These are phyloP conservation scores for Sinocyclocheilus anophthalmus DNA, from an alignment of 2,113 vertebrate species.

Conservation along the genomic window DNA sequence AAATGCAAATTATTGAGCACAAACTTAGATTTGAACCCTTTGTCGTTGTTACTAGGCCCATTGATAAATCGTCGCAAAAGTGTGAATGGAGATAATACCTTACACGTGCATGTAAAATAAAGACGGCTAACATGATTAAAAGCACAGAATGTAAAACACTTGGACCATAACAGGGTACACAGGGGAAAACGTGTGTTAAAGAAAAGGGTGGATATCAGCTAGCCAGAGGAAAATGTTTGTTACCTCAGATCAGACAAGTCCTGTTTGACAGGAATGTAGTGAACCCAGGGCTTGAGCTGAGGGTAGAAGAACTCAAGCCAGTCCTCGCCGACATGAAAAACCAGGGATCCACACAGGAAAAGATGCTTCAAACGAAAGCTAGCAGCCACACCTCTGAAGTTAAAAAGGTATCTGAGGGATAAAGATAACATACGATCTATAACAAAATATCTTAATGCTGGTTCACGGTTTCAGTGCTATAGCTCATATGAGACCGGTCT, in stretches of 20 bases:
- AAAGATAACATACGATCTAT: neutral
- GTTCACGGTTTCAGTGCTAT: neutral
- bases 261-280: slow-evolving; percentile 90
- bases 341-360: slow-evolving; percentile 92
- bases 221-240: slow-evolving; percentile 22
- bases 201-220: neutral
- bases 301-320: slow-evolving; percentile 97
- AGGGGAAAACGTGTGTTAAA: neutral
- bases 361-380: slow-evolving; percentile 98
- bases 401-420: slow-evolving; percentile 87
- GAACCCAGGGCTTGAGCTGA: slow-evolving; percentile 93
- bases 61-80: neutral
- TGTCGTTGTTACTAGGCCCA: neutral
- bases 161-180: neutral
- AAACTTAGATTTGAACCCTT: neutral
- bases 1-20: neutral
- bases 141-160: neutral
- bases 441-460: neutral
- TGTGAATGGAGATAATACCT: neutral
- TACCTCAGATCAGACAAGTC: slow-evolving; percentile 93
- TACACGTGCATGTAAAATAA: no score
- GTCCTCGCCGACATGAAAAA: slow-evolving; percentile 93
- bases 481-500: slow-evolving; percentile 51
- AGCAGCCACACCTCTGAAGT: slow-evolving; percentile 96
- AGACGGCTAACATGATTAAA: neutral